Conservation (phyloP, 2,888 invertebrate genomes). For the Drosophila longiperda region DNA sequence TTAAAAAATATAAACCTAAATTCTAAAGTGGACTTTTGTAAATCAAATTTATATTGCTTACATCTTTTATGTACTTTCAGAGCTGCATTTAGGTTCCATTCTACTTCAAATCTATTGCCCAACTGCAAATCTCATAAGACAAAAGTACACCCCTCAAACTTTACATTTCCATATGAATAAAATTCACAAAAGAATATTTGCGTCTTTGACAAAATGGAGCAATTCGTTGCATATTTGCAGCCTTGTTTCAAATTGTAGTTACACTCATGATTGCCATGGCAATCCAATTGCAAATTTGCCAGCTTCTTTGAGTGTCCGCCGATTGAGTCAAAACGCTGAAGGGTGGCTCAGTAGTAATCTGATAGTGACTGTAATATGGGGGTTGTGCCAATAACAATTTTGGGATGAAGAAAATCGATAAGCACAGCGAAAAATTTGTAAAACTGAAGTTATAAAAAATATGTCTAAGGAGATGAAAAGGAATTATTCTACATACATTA, state of each 20-base stretch:
- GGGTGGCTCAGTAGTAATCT: conserved; percentile 44
- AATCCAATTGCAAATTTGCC: conserved; percentile 54
- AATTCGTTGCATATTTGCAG: conserved; percentile 44
- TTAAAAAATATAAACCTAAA: not conserved
- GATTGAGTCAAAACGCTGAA: conserved; percentile 23
- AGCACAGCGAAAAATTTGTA: conserved; percentile 4
- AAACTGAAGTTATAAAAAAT: conserved; percentile 7
- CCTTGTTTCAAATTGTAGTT: conserved; percentile 17
- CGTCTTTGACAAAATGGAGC: conserved; percentile 22
- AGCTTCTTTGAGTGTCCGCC: conserved; percentile 27
- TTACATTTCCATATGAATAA: conserved; percentile 2
- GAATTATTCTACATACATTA: not conserved
- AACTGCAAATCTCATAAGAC: conserved; percentile 2
- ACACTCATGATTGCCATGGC: conserved; percentile 53
- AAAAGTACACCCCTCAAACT: conserved; percentile 11
- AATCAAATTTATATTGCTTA: not conserved
- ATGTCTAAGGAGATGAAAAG: not conserved
- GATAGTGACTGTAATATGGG: conserved; percentile 8
- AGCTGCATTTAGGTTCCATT: not conserved
- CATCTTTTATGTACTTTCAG: not conserved
- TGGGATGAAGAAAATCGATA: conserved; percentile 25
- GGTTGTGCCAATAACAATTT: conserved; percentile 10
- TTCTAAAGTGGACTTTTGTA: not conserved
- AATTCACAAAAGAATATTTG: conserved; percentile 7
- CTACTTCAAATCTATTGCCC: not conserved